A percentile compares a stretch with the other conserved stretches of the same genome.
phyloP scores from a whole-genome alignment of 2,797 vertebrate genomes.

The Clarias pachynema region DNA sequence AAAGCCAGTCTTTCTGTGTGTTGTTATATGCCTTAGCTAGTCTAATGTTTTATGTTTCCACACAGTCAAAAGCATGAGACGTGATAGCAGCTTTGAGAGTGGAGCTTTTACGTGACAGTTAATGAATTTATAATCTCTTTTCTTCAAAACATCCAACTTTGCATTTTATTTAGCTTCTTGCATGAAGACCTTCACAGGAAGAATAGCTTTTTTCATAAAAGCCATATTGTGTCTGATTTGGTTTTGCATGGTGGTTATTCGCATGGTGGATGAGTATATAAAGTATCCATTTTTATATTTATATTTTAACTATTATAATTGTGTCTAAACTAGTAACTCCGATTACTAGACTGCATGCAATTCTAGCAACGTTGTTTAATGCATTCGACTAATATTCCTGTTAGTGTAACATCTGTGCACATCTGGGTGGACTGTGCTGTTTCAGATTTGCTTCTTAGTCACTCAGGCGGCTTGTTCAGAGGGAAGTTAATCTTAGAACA shows the following conservation, averaged over 20 bases:
- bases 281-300: background rate
- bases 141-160: background rate
- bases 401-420: conserved; percentile 4
- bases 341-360: background rate
- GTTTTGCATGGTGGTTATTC: background rate
- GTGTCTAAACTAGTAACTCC: background rate
- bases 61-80: background rate
- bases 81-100: background rate
- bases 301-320: background rate
- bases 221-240: background rate
- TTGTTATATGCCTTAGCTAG: background rate
- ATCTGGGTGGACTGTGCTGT: background rate
- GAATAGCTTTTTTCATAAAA: background rate
- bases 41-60: too few species aligned
- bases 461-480: background rate
- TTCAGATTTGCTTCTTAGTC: background rate
- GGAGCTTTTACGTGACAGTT: background rate
- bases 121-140: background rate
- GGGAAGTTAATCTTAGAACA: background rate
- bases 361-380: background rate
- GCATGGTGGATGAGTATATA: background rate
- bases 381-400: background rate
- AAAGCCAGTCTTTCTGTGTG: background rate
- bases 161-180: background rate
- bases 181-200: background rate